phyloP scores from a whole-genome alignment of 2,113 vertebrate species.

The Pandion haliaetus region DNA sequence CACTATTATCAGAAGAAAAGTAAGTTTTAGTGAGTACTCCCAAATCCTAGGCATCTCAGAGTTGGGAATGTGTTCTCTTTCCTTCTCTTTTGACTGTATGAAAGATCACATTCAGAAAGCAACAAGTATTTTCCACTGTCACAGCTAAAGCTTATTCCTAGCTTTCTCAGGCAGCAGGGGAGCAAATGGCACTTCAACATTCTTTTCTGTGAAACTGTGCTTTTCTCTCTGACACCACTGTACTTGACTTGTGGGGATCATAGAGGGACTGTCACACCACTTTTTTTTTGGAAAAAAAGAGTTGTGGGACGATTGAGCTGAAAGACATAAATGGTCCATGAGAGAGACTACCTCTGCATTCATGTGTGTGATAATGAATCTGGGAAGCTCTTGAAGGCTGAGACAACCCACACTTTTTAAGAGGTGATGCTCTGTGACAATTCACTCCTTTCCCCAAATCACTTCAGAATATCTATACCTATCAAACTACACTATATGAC shows the following conservation, averaged over 20 bases:
- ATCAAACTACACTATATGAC: neutral
- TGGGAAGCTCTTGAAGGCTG: neutral
- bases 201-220: neutral
- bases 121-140: neutral
- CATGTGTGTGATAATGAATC: accelerated
- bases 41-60: neutral
- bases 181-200: neutral
- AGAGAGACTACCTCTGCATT: neutral
- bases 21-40: neutral
- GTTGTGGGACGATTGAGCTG: neutral
- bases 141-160: neutral
- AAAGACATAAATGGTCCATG: neutral
- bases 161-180: neutral
- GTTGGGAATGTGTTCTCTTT: neutral
- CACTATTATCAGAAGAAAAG: neutral
- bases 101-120: neutral
- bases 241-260: neutral
- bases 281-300: neutral
- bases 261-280: neutral
- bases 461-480: neutral
- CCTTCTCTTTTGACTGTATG: neutral
- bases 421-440: neutral
- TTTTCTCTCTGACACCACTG: neutral
- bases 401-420: neutral
- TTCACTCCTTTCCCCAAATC: neutral